Percentiles rank a stretch among this genome's conserved stretches.
Evolutionary conservation across 2,797 vertebrate species (phyloP).

Genomic region (Eulemur coronatus): DNA sequence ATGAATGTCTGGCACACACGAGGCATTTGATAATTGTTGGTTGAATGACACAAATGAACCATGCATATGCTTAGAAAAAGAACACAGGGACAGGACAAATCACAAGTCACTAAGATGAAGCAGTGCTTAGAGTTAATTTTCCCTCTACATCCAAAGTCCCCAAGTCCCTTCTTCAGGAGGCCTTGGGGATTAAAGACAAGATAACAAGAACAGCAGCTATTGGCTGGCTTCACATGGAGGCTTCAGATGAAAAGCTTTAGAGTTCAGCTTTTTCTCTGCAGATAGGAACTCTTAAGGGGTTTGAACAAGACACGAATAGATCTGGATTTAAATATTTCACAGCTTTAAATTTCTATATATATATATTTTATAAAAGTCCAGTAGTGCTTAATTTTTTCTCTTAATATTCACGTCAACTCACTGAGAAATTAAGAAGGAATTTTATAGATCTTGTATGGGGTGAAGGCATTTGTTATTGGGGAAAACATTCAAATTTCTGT

Average conservation of each 20-base stretch:
- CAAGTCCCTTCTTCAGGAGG: background rate
- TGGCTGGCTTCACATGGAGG: background rate
- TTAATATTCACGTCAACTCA: background rate
- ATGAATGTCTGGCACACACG: background rate
- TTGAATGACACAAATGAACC: background rate
- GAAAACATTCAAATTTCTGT: background rate
- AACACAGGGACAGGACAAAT: background rate
- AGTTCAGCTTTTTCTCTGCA: background rate
- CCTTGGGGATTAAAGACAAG: background rate
- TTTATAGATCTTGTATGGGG: background rate
- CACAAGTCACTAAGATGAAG: background rate
- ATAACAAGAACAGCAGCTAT: background rate
- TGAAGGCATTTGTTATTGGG: background rate
- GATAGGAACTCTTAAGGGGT: background rate
- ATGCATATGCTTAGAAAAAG: background rate
- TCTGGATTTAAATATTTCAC: slow-evolving; percentile 35
- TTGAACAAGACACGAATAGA: background rate
- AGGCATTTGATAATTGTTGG: background rate
- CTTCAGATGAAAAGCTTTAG: background rate
- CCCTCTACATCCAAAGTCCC: background rate
- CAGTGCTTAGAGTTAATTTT: background rate
- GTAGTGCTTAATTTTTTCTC: background rate
- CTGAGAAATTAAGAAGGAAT: background rate
- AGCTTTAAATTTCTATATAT: background rate
- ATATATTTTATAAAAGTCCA: background rate